These are phyloP conservation scores for Dermochelys coriacea DNA, from an alignment of 2,797 vertebrate species.

Conservation along the genomic window DNA sequence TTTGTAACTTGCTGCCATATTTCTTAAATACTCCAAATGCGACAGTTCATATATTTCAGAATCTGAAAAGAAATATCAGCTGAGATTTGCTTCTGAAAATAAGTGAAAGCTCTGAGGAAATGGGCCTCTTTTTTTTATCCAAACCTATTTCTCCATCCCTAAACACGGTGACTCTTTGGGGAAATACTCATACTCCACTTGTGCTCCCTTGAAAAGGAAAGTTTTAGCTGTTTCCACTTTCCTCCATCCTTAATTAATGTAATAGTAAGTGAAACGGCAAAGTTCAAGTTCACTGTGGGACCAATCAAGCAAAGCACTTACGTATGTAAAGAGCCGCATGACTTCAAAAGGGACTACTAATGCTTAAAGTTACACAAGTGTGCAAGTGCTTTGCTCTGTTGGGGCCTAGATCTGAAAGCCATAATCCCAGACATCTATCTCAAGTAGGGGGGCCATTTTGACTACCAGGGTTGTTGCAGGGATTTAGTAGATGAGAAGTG, in stretches of 20 bases:
- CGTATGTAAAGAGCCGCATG: neutral
- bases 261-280: neutral
- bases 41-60: accelerated
- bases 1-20: constrained; percentile 6
- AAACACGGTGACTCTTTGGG: neutral
- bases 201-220: constrained; percentile 31
- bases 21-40: constrained; percentile 1
- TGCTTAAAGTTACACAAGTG: neutral
- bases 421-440: neutral
- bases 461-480: neutral
- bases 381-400: neutral
- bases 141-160: neutral
- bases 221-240: constrained; percentile 22
- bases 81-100: constrained; percentile 28
- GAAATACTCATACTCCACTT: constrained; percentile 48
- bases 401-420: neutral
- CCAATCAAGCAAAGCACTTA: constrained; percentile 26
- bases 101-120: constrained; percentile 12
- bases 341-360: constrained; percentile 23
- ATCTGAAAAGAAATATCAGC: neutral
- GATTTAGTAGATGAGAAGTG: neutral
- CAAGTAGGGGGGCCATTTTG: neutral
- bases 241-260: constrained; percentile 1
- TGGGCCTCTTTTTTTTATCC: neutral
- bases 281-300: constrained; percentile 40